Evolutionary conservation across 1,140 invertebrate species (phyloP), one percentile per base, ranked within the genome.

Genomic region (Chlorops oryzae): DNA sequence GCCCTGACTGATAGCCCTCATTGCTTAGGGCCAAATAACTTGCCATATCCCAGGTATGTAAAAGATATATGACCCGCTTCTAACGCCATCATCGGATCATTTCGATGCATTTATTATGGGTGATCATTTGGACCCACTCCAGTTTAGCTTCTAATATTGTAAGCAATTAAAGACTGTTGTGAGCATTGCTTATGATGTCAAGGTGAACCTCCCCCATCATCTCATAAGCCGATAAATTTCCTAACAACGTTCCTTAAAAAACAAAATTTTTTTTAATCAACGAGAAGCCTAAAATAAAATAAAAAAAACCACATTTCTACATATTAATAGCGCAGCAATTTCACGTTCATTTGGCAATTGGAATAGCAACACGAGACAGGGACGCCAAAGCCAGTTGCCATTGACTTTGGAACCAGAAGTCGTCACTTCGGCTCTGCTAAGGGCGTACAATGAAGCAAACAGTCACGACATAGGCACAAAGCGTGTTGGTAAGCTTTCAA

Each of bases 21-120:
- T 55, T 90, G 87, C 60, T 61, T 87, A 34, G 89, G 88, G 20
- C 89, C 88, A 1, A 86, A 89, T 66, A 83, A 87, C 57, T 70
- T 79, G 51, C 83, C 84, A 37, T 92, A 92, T 77, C 90, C 89
- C 23, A 80, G 80, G 88, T 91, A 77, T 81, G 56, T 55, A 21
- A 4, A 22, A 32, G n/a, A 32, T 32, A 32, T n/a, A n/a, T n/a
- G n/a, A n/a, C n/a, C n/a, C n/a, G n/a, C n/a, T n/a, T n/a, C n/a
- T n/a, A 41, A 3, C 34, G 7, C 28, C 7, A 32, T 9, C 28
- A 9, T 9, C 7, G 28, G 28, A 7, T 39, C 9, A 10, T 39
- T 39, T 12, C 7, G 17, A 20, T 39, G 6, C 38, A 39, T 10
- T 6, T 10, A 17, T 17, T 17, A 20, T 10, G 6, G 38, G 7